phyloP scores from a whole-genome alignment of 1,140 invertebrate species.

The Forficula auricularia region DNA sequence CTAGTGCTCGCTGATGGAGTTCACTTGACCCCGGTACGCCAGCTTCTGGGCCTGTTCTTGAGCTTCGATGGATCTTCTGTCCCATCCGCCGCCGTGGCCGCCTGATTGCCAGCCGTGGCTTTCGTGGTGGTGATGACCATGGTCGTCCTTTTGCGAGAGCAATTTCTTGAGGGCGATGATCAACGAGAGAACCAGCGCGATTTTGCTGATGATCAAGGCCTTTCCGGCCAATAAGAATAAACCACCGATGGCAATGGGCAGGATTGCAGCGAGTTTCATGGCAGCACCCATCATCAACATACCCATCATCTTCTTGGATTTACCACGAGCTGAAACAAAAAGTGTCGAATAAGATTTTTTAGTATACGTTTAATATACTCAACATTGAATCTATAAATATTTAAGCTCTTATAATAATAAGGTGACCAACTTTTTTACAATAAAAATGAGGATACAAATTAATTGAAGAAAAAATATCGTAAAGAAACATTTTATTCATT shows the following conservation, averaged over 20 bases:
- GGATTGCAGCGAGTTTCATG: conserved; percentile 53
- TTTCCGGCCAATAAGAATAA: conserved; percentile 57
- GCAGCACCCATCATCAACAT: conserved; percentile 65
- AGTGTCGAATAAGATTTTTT: conserved; percentile 2
- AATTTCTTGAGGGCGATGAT: conserved; percentile 66
- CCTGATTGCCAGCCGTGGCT: conserved; percentile 15
- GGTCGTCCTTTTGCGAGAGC: conserved; percentile 37
- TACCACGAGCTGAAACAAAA: conserved; percentile 39
- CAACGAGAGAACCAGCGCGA: conserved; percentile 52
- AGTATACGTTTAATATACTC: conserved; percentile 2
- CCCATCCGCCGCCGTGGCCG: conserved; percentile 30
- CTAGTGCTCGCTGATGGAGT: too few relatives aligned
- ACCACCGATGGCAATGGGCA: conserved; percentile 51
- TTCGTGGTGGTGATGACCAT: conserved; percentile 16
- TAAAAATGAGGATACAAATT: too few relatives aligned
- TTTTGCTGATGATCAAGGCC: conserved; percentile 57
- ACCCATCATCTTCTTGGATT: conserved; percentile 68
- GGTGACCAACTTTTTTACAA: too few relatives aligned
- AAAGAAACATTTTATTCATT: too few relatives aligned
- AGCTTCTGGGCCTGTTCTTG: conserved; percentile 37
- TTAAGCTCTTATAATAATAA: too few relatives aligned
- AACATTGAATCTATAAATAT: not conserved
- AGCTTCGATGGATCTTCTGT: conserved; percentile 27
- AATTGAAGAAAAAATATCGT: too few relatives aligned
- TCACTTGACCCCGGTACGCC: conserved; percentile 37